phyloP scores from a whole-genome alignment of 2,797 vertebrate genomes.

The Bryconaethiops microstoma region DNA sequence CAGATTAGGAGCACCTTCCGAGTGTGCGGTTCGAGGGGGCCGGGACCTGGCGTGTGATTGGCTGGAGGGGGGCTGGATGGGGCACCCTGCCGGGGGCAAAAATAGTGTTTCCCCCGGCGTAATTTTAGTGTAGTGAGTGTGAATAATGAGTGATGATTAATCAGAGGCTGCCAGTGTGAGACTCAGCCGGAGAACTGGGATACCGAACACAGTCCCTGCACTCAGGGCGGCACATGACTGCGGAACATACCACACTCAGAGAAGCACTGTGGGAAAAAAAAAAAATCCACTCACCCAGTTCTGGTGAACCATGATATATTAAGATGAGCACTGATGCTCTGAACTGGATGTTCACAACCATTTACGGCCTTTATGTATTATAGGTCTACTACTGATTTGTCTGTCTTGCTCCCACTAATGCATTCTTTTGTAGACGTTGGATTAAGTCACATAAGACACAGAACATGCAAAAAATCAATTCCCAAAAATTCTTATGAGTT shows the following conservation, averaged over 20 bases:
- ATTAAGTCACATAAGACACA: too few species aligned
- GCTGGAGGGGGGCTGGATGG: constrained; percentile 84
- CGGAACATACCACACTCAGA: neutral
- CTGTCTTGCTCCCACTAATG: too few species aligned
- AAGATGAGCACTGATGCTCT: too few species aligned
- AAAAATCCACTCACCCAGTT: too few species aligned
- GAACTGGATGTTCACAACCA: too few species aligned
- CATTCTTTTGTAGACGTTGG: too few species aligned
- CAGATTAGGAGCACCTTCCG: constrained; percentile 60
- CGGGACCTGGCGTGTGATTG: constrained; percentile 82
- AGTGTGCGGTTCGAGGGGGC: constrained; percentile 61
- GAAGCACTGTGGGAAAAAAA: neutral
- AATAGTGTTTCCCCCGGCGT: constrained; percentile 86
- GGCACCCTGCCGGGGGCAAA: constrained; percentile 83
- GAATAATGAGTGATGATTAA: constrained; percentile 93
- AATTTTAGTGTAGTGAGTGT: constrained; percentile 91
- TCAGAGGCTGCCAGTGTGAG: constrained; percentile 77
- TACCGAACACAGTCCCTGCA: constrained; percentile 40
- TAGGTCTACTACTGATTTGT: too few species aligned
- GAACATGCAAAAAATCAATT: too few species aligned
- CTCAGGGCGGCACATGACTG: constrained; percentile 20
- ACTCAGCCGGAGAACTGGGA: constrained; percentile 40
- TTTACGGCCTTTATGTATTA: too few species aligned
- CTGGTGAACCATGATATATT: neutral
- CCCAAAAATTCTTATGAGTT: too few species aligned